Conservation (phyloP, 2,888 invertebrate species). For the Diadegma fenestrale region DNA sequence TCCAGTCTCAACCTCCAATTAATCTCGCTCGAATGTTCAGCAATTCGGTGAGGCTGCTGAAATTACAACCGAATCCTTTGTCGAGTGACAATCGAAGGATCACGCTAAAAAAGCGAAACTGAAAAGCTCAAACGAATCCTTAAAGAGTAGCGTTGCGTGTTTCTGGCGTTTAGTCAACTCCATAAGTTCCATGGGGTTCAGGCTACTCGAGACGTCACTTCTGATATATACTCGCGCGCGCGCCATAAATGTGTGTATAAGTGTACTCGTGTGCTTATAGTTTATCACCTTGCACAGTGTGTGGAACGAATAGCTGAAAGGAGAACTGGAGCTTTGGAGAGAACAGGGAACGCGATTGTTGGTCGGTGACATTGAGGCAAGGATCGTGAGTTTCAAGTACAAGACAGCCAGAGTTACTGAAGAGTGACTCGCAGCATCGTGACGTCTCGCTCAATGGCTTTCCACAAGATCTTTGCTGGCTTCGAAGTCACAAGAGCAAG, state of each 20-base stretch:
- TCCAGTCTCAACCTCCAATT: background rate
- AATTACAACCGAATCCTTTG: background rate
- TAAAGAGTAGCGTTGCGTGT: constrained; percentile 9
- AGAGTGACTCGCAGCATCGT: constrained; percentile 28
- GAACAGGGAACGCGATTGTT: constrained; percentile 61
- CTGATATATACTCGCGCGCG: no score
- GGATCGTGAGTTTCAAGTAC: constrained; percentile 42
- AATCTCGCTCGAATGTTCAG: background rate
- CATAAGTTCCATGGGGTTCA: background rate
- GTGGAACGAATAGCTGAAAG: background rate
- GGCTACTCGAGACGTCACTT: constrained; percentile 21
- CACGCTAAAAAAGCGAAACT: background rate
- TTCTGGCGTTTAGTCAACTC: constrained; percentile 5
- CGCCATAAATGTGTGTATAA: background rate
- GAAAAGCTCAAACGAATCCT: background rate
- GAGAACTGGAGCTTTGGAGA: background rate
- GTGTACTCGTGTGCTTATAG: background rate
- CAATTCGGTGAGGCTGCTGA: background rate
- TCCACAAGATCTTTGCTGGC: constrained; percentile 11
- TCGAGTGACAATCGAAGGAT: background rate
- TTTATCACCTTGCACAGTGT: background rate
- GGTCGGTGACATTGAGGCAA: constrained; percentile 64
- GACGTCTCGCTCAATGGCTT: constrained; percentile 11
- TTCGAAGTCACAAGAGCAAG: constrained; percentile 6
- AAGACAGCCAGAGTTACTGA: constrained; percentile 30